Evolutionary conservation across 2,113 vertebrate species (phyloP).

Genomic region (Amblyornis subalaris): DNA sequence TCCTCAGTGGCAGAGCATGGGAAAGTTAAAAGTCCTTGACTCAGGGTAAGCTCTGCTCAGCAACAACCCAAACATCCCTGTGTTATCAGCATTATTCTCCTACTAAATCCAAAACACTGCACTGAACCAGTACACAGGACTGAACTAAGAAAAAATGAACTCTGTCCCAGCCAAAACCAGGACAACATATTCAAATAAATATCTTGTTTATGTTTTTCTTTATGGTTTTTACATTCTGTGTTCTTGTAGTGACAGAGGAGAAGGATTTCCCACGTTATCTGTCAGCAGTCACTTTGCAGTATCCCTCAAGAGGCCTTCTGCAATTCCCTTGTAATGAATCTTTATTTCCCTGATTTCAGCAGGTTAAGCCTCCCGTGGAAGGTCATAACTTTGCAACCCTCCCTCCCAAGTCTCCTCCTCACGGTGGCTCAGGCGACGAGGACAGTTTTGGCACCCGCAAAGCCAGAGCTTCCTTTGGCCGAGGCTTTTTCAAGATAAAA

Average conservation of each 20-base stretch:
- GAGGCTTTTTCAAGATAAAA: conserved; percentile 95
- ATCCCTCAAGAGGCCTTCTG: neutral
- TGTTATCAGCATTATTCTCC: neutral
- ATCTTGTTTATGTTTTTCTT: neutral
- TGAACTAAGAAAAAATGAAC: neutral
- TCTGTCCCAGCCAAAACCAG: neutral
- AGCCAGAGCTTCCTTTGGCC: conserved; percentile 90
- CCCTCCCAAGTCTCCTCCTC: conserved; percentile 76
- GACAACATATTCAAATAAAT: neutral
- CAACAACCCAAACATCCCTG: neutral
- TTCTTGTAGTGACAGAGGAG: neutral
- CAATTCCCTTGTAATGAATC: neutral
- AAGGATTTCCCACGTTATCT: neutral
- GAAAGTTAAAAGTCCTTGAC: neutral
- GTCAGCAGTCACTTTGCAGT: neutral
- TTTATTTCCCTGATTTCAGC: neutral
- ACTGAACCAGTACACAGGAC: too few species aligned
- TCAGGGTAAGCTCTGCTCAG: neutral
- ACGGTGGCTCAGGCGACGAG: conserved; percentile 66
- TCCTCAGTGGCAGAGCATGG: neutral
- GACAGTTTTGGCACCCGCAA: conserved; percentile 88
- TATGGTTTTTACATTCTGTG: neutral
- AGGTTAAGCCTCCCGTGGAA: conserved; percentile 74
- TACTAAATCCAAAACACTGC: neutral
- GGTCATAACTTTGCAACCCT: conserved; percentile 71